Evolutionary conservation across 2,888 invertebrate genomes (phyloP).

Genomic region (Euproctis similis): DNA sequence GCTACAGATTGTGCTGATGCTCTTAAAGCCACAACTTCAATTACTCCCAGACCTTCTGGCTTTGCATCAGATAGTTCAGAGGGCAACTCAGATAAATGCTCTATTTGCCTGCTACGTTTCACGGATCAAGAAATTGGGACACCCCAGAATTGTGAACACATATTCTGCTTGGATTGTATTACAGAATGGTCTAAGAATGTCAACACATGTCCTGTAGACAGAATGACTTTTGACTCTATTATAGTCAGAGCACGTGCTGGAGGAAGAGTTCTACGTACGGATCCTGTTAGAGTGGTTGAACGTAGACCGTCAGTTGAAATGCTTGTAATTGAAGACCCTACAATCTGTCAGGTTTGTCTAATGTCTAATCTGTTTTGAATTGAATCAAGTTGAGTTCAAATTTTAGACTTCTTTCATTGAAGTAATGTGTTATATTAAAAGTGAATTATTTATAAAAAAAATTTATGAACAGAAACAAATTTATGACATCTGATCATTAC

Average conservation of each 20-base stretch:
- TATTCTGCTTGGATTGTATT: constrained; percentile 92
- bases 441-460: too few relatives aligned
- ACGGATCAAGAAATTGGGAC: constrained; percentile 86
- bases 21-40: constrained; percentile 12
- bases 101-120: constrained; percentile 90
- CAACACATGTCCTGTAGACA: constrained; percentile 95
- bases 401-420: too few relatives aligned
- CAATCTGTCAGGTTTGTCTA: constrained; percentile 81
- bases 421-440: too few relatives aligned
- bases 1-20: constrained; percentile 34
- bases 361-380: too few relatives aligned
- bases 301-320: constrained; percentile 69
- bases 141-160: constrained; percentile 91
- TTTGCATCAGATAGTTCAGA: constrained; percentile 79
- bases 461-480: too few relatives aligned
- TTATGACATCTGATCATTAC: too few relatives aligned
- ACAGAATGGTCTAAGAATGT: constrained; percentile 96
- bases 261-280: constrained; percentile 79
- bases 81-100: constrained; percentile 88
- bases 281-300: constrained; percentile 76
- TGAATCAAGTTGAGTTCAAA: too few relatives aligned
- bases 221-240: constrained; percentile 86
- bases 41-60: constrained; percentile 34
- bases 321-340: constrained; percentile 78
- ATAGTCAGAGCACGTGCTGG: constrained; percentile 81